These are phyloP conservation scores for Bugula neritina DNA, from an alignment of 2,888 invertebrate species.

Conservation along the genomic window DNA sequence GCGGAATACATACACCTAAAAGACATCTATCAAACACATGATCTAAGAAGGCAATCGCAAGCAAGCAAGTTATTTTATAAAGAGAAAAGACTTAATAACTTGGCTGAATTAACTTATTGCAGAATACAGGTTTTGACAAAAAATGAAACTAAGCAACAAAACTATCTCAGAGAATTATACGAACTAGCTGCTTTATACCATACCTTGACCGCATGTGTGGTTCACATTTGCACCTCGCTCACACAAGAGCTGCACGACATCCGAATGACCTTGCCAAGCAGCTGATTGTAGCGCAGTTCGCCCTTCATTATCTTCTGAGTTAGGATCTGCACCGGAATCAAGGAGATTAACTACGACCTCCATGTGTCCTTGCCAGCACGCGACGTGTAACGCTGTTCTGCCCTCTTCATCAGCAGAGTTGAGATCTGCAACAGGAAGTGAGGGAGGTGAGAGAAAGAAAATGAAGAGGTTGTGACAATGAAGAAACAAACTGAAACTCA, in stretches of 20 bases:
- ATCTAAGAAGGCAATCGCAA: too few species aligned
- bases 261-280: slow-evolving; percentile 87
- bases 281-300: slow-evolving; percentile 89
- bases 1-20: too few species aligned
- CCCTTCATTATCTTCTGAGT: slow-evolving; percentile 56
- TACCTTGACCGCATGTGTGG: slow-evolving; percentile 84
- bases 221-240: slow-evolving; percentile 75
- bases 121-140: too few species aligned
- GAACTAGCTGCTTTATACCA: background rate
- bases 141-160: too few species aligned
- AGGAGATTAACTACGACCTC: slow-evolving; percentile 84
- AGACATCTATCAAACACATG: too few species aligned
- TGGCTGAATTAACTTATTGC: too few species aligned
- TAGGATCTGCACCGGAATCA: slow-evolving; percentile 76
- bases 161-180: background rate
- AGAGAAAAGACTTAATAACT: too few species aligned
- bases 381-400: slow-evolving; percentile 68
- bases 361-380: slow-evolving; percentile 80
- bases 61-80: too few species aligned
- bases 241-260: slow-evolving; percentile 70
- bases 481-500: background rate
- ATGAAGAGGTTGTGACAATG: background rate
- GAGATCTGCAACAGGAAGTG: slow-evolving; percentile 65
- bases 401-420: slow-evolving; percentile 84
- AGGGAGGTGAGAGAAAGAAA: slow-evolving; percentile 56